Percentiles rank a stretch among this genome's conserved stretches.
phyloP scores from a whole-genome alignment of 2,113 vertebrate genomes.

The Pao palembangensis region DNA sequence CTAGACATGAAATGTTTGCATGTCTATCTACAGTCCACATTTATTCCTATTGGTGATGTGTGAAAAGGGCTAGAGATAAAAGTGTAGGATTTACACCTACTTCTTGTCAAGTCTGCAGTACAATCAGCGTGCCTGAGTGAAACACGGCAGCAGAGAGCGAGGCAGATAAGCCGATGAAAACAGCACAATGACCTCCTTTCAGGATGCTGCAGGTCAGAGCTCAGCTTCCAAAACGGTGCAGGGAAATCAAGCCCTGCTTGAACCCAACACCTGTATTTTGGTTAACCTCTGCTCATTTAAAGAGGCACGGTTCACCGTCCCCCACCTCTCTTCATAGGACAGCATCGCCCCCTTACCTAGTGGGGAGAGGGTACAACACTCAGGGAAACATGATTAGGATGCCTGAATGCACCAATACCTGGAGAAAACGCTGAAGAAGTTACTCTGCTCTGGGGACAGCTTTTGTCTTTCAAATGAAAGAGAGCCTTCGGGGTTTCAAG shows the following conservation, averaged over 20 bases:
- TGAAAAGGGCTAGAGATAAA: no score
- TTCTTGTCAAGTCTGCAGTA: not conserved
- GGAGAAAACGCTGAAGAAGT: conserved; percentile 11
- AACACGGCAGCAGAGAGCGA: not conserved
- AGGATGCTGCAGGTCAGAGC: conserved; percentile 27
- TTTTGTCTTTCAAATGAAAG: conserved; percentile 65
- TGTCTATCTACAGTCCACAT: not conserved
- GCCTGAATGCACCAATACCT: conserved; percentile 30
- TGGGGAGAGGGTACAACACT: conserved; percentile 3
- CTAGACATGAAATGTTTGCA: not conserved
- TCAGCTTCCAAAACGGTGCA: conserved; percentile 17
- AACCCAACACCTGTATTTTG: conserved; percentile 62
- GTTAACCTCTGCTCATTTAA: conserved; percentile 48
- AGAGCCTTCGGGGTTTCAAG: conserved; percentile 53
- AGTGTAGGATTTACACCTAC: not conserved
- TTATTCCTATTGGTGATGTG: no score
- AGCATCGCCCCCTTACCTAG: conserved; percentile 26
- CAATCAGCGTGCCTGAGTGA: conserved; percentile 21
- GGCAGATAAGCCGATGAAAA: conserved; percentile 1
- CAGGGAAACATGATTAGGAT: conserved; percentile 6
- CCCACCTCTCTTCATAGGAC: conserved; percentile 6
- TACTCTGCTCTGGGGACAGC: conserved; percentile 23
- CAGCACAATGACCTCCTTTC: conserved; percentile 60
- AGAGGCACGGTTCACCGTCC: conserved; percentile 41
- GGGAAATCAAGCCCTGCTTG: conserved; percentile 31